Evolutionary conservation across 2,888 invertebrate genomes (phyloP).

Genomic region (Hipparchia sbordonii): DNA sequence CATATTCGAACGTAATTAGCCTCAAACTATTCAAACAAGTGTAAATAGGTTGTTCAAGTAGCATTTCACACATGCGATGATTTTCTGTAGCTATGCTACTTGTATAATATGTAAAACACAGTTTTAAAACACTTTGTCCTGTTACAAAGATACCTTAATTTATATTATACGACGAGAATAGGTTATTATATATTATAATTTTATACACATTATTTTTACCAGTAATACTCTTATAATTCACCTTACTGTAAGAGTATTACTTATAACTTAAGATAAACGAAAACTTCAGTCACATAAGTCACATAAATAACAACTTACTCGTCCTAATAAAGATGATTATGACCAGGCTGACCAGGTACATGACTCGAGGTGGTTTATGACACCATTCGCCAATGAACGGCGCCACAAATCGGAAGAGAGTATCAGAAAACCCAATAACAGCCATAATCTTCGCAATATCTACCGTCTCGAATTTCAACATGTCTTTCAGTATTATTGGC

Average conservation of each 20-base stretch:
- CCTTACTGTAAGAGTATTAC: no score
- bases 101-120: no score
- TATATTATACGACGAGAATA: neutral
- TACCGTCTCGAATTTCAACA: slow-evolving; percentile 80
- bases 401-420: slow-evolving; percentile 84
- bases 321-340: slow-evolving; percentile 84
- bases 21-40: neutral
- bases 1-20: neutral
- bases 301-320: slow-evolving; percentile 78
- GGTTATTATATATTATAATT: neutral
- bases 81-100: no score
- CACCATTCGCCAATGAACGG: slow-evolving; percentile 87
- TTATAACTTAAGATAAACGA: no score
- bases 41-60: slow-evolving; percentile 8
- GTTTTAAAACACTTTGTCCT: no score
- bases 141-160: no score
- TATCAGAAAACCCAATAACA: slow-evolving; percentile 81
- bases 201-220: neutral
- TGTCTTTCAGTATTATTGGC: slow-evolving; percentile 86
- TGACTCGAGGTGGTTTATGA: slow-evolving; percentile 83
- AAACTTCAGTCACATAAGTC: neutral
- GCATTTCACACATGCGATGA: neutral
- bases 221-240: no score
- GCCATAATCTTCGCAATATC: slow-evolving; percentile 86
- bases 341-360: slow-evolving; percentile 85